Base-by-base conservation (phyloP, 1,140 invertebrate genomes). In the Neodiprion lecontei region DNA sequence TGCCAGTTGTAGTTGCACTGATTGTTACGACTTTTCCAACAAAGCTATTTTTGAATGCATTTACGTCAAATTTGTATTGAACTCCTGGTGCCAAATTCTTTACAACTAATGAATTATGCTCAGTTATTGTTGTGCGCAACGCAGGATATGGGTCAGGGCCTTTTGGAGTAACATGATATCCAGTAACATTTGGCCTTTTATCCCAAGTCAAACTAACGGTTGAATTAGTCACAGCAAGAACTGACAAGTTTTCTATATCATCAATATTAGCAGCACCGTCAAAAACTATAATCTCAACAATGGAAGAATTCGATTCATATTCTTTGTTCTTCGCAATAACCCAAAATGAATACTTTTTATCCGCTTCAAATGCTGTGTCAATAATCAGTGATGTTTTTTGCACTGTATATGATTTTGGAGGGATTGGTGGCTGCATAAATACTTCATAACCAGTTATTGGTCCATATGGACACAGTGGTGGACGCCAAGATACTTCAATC, bases 321-420 rank as follows among this genome's bases (percentile, higher is more conserved):
- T 86, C 85, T 21, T 83, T 82, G 81, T 95, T 95, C 67, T 89
- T 89, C 3, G 94, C 94, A 0, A 91, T 87, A n/a, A 96, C 94
- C 92, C 93, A 95, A 86, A 96, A 95, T 0, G 92, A 92, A 83
- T 96, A 96, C 72, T 91, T 91, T 5, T 81, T 85, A 21, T 91
- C 90, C 17, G 91, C 89, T 70, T 90, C 86, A 78, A 94, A 95
- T 74, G 89, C 87, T 5, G 90, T 84, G 28, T 88, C 88, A 7
- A 93, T 83, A 4, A 91, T 77, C 28, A 90, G 87, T 4, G 90
- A 88, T 4, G 82, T 89, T 74, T 86, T 87, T 14, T 81, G 75
- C 0, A 85, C 75, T n/a, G 73, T 77, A 7, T 86, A 84, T 9
- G 82, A 80, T 17, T 83, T 74, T 50, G 81, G 91, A 81, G 87